A percentile compares a stretch with the other conserved stretches of the same genome.
Conservation (phyloP, 2,888 invertebrate species). For the Hyles lineata region DNA sequence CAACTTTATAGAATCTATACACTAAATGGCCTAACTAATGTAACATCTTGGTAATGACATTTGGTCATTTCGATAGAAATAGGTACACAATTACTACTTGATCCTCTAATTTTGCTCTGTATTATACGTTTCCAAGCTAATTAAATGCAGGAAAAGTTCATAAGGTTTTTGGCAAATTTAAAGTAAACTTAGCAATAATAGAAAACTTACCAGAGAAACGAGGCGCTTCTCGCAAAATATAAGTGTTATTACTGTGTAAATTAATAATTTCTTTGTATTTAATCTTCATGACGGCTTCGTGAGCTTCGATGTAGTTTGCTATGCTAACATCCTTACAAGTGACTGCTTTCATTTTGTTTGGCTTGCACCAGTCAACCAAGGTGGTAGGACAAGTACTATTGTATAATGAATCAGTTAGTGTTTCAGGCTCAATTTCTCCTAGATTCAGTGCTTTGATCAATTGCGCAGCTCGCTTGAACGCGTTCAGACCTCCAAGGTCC, state of each 20-base stretch:
- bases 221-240: slow-evolving; percentile 74
- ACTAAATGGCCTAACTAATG: too few species aligned
- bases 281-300: slow-evolving; percentile 79
- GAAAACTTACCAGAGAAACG: slow-evolving; percentile 74
- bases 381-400: slow-evolving; percentile 75
- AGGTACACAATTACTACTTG: too few species aligned
- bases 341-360: slow-evolving; percentile 73
- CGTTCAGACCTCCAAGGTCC: slow-evolving; percentile 76
- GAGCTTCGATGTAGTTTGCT: slow-evolving; percentile 80
- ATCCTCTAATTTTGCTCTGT: too few species aligned
- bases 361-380: slow-evolving; percentile 80
- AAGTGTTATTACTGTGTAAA: slow-evolving; percentile 78
- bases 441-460: slow-evolving; percentile 73
- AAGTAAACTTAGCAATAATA: slow-evolving; percentile 33
- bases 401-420: slow-evolving; percentile 79
- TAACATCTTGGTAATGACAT: too few species aligned
- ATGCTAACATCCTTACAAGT: slow-evolving; percentile 83
- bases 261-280: slow-evolving; percentile 76
- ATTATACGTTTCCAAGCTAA: too few species aligned
- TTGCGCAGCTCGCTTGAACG: slow-evolving; percentile 79
- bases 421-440: slow-evolving; percentile 71
- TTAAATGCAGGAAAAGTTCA: too few species aligned
- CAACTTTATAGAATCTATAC: too few species aligned
- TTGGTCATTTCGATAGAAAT: too few species aligned
- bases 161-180: slow-evolving; percentile 21